Evolutionary conservation across 92 coral and sea anemone genomes (phyloP).

Genomic region (Palythoa heliodiscus): DNA sequence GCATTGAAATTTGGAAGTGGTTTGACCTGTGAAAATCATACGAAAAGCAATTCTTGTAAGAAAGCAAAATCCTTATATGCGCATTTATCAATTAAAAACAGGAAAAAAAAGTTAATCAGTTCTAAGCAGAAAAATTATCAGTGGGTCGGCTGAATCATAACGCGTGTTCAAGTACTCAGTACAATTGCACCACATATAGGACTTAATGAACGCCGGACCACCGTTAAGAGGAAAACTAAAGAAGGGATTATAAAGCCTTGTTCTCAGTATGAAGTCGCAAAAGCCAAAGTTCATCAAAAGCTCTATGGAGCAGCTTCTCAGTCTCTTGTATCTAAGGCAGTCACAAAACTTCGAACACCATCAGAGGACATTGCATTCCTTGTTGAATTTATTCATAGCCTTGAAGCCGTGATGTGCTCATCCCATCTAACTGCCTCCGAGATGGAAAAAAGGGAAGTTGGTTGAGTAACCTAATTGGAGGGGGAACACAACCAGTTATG

Average conservation of each 20-base stretch:
- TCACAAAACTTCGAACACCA: constrained; percentile 3
- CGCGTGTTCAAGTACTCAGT: constrained; percentile 43
- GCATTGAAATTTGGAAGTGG: too few relatives aligned
- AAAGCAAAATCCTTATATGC: not conserved
- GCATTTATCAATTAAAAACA: not conserved
- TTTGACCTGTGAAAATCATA: too few relatives aligned
- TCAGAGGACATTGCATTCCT: constrained; percentile 43
- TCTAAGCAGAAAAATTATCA: constrained; percentile 24
- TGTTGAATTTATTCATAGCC: constrained; percentile 49
- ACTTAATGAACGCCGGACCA: constrained; percentile 37
- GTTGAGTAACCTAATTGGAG: constrained; percentile 47
- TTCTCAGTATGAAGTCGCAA: not conserved
- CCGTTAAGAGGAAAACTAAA: not conserved
- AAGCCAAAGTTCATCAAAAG: constrained; percentile 41
- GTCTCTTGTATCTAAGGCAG: not conserved
- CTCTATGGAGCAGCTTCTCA: constrained; percentile 46
- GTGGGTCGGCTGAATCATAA: constrained; percentile 12
- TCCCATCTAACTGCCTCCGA: constrained; percentile 48
- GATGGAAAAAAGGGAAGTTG: constrained; percentile 42
- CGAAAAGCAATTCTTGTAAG: too few relatives aligned
- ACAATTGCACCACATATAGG: constrained; percentile 55
- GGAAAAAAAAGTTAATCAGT: not conserved
- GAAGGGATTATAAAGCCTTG: not conserved
- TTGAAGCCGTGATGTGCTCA: constrained; percentile 40
- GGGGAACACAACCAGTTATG: constrained; percentile 49